Base-by-base conservation (phyloP, 2,113 vertebrate species). In the Oreocharis arfaki region DNA sequence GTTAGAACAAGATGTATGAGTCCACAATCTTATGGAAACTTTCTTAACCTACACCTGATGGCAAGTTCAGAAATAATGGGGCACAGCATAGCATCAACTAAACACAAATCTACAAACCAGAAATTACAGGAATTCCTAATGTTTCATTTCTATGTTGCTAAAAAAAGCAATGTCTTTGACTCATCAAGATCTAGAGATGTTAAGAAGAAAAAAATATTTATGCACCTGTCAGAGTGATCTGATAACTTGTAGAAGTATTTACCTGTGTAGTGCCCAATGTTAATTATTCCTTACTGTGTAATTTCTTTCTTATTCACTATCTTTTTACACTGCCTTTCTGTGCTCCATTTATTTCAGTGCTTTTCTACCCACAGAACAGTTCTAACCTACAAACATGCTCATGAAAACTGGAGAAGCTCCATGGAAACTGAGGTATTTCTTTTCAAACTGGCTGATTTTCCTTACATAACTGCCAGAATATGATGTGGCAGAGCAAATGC, bases 381-480 rank as follows among this genome's bases (percentile, higher is more conserved):
- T 93, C 49, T 57, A 89, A 37, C 15, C 28, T 57, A 41, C 41
- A 87, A 60, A 59, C 3, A 16, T 7, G 7, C 18, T 39, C 37
- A 61, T 15, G 26, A 84, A 88, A 47, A 50, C n/a, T 28, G 33
- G 61, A 90, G 46, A 27, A 90, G 74, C 91, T 92, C 95, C 90
- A 94, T 93, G 86, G 94, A 96, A 97, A 96, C 84, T 1, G 59
- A 83, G 59, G 56, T 53, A 71, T 88, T 85, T 37, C 60, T 86
- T 87, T 87, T 50, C 50, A 89, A 70, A 70, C 18, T 27, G 28
- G 44, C 67, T 80, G 47, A 47, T 85, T 92, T 85, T 80, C 79
- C 49, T 91, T 46, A 35, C 3, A 0, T 73, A 87, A 57, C 42
- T 87, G 70, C 60, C 50, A 68, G 23, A 70, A 30, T 39, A 89